Evolutionary conservation across 2,113 vertebrate species (phyloP).

Genomic region (Percina caprodes): DNA sequence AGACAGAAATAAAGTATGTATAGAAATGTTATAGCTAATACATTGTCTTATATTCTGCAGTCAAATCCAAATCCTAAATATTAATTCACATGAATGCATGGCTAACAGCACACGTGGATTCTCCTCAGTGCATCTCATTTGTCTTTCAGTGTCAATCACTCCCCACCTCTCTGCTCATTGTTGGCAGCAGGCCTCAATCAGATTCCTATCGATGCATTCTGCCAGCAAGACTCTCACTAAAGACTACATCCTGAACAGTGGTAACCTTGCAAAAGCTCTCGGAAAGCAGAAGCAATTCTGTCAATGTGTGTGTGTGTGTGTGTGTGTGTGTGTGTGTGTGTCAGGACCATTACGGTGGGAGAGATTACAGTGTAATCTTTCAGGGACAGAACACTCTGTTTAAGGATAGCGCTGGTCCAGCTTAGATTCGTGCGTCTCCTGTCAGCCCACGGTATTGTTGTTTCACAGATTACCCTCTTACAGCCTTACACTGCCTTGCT

Average conservation of each 20-base stretch:
- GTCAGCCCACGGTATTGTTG: slow-evolving; percentile 75
- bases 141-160: slow-evolving; percentile 55
- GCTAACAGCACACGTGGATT: slow-evolving; percentile 17
- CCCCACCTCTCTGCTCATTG: slow-evolving; percentile 53
- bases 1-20: not conserved
- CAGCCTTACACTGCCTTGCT: slow-evolving; percentile 54
- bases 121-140: slow-evolving; percentile 46
- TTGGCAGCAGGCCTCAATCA: slow-evolving; percentile 68
- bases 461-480: slow-evolving; percentile 77
- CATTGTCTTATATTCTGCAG: not conserved
- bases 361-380: slow-evolving; percentile 77
- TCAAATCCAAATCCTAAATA: not conserved
- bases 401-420: slow-evolving; percentile 71
- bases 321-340: slow-evolving; percentile 39
- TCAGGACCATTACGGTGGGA: slow-evolving; percentile 70
- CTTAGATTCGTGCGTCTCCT: slow-evolving; percentile 74
- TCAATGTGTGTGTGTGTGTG: slow-evolving; percentile 6
- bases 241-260: slow-evolving; percentile 49
- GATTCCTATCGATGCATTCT: slow-evolving; percentile 54
- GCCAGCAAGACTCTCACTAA: slow-evolving; percentile 31
- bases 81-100: not conserved
- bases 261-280: slow-evolving; percentile 32
- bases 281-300: slow-evolving; percentile 38
- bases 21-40: not conserved
- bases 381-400: slow-evolving; percentile 72